These are phyloP conservation scores for Apostichopus japonicus DNA, from an alignment of 35 echinoderm and acorn worm genomes.

Conservation along the genomic window DNA sequence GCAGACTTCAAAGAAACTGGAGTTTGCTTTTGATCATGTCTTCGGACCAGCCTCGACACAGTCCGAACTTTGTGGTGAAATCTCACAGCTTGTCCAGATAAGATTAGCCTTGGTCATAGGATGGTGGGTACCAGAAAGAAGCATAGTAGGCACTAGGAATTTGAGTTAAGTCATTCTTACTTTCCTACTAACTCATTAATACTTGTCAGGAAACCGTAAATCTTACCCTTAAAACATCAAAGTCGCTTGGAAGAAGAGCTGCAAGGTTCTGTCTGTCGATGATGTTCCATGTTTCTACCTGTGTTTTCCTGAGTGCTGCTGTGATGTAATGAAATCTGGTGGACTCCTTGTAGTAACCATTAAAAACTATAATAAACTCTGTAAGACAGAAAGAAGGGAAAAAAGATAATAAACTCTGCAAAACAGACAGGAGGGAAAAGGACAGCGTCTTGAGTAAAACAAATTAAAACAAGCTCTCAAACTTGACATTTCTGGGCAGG, in stretches of 20 bases:
- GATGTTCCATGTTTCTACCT: conserved; percentile 64
- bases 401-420: conserved; percentile 66
- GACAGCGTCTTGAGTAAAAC: neutral
- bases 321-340: conserved; percentile 74
- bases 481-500: neutral
- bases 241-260: conserved; percentile 85
- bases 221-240: conserved; percentile 90
- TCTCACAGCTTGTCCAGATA: too few relatives aligned
- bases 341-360: conserved; percentile 73
- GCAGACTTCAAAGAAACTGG: too few relatives aligned
- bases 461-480: neutral
- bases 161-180: neutral
- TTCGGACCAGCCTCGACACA: too few relatives aligned
- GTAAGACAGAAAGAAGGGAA: neutral
- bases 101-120: too few relatives aligned
- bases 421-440: neutral
- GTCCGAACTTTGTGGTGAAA: too few relatives aligned
- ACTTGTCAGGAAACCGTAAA: neutral
- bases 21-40: too few relatives aligned
- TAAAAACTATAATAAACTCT: conserved; percentile 82
- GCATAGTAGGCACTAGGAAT: too few relatives aligned
- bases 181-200: neutral
- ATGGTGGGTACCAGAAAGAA: too few relatives aligned
- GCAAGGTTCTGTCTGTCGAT: conserved; percentile 77
- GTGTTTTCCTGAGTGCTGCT: conserved; percentile 67